Evolutionary conservation across 2,113 vertebrate species (phyloP), one percentile per base, ranked within the genome.

Genomic region (Brachyistius frenatus): DNA sequence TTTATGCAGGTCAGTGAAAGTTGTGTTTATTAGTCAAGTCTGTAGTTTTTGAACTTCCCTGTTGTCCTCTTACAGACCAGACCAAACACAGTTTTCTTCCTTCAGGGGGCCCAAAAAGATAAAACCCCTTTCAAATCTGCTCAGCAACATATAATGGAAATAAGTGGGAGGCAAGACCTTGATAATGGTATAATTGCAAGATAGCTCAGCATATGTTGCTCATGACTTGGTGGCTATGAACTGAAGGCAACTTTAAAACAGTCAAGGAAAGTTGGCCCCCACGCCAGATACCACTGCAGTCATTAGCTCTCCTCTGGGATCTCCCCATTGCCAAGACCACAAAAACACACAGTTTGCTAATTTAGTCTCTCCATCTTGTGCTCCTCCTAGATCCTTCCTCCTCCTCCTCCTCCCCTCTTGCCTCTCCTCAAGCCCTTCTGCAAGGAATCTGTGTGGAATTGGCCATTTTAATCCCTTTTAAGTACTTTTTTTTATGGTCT

Each of bases 261-360:
- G 81, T 80, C 67, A 85, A 89, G 92, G 92, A 95, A 94, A 95
- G 89, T 93, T 87, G 88, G 88, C 86, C 86, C 57, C 73, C 36
- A 60, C 86, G 89, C 92, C 93, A 94, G 91, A 91, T 87, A 87
- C 93, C 92, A 80, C 92, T 88, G 64, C 83, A 94, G 92, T 91
- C 92, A 93, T 94, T 93, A 93, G 91, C 84, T 89, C 78, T 86
- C 86, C 88, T 91, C 78, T 91, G 82, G 90, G 91, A 91, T 91
- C 80, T 68, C 85, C 84, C 81, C 82, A 89, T 73, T 86, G 87
- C 92, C 91, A 93, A 86, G 80, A 89, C 90, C 91, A 86, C 87
- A 89, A 92, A 89, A 68, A 90, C 88, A 86, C 88, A 90, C 87
- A 89, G 86, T 88, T 93, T 90, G 86, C 92, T 92, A 93, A 93